phyloP scores from a whole-genome alignment of 2,113 vertebrate species.

The Halichoeres trimaculatus region DNA sequence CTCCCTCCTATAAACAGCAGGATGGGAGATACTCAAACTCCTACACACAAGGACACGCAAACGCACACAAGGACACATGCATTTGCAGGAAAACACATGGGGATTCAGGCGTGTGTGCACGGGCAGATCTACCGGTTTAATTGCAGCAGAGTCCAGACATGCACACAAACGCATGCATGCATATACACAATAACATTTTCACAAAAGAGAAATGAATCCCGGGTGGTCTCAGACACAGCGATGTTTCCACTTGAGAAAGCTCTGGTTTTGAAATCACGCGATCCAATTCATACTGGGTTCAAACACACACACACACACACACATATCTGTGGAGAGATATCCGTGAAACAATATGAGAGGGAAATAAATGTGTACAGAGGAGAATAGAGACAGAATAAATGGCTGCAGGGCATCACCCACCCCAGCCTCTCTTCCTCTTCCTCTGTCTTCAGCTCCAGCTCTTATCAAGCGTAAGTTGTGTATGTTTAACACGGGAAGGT shows the following conservation, averaged over 20 bases:
- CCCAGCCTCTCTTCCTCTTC: conserved; percentile 1
- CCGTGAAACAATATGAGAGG: conserved; percentile 37
- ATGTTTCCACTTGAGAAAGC: conserved; percentile 69
- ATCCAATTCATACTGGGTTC: conserved; percentile 29
- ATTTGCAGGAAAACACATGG: conserved; percentile 16
- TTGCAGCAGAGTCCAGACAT: conserved; percentile 32
- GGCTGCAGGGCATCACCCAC: conserved; percentile 34
- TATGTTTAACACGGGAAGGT: conserved; percentile 70
- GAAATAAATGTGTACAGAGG: conserved; percentile 35
- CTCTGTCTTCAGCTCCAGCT: conserved; percentile 8
- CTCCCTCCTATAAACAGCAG: conserved; percentile 68
- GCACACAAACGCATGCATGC: conserved; percentile 44
- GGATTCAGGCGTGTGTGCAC: conserved; percentile 16
- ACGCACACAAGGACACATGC: conserved; percentile 34
- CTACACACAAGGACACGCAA: conserved; percentile 56
- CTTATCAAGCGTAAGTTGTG: conserved; percentile 43
- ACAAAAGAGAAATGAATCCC: conserved; percentile 70
- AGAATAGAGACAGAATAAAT: conserved; percentile 33
- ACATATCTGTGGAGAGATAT: conserved; percentile 8
- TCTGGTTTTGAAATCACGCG: conserved; percentile 71
- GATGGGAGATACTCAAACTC: conserved; percentile 61
- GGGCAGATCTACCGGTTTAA: conserved; percentile 30
- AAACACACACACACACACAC: conserved; percentile 13
- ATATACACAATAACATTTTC: conserved; percentile 59
- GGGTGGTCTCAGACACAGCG: conserved; percentile 60